phyloP scores from a whole-genome alignment of 2,888 invertebrate species.

The Mythimna vitellina region DNA sequence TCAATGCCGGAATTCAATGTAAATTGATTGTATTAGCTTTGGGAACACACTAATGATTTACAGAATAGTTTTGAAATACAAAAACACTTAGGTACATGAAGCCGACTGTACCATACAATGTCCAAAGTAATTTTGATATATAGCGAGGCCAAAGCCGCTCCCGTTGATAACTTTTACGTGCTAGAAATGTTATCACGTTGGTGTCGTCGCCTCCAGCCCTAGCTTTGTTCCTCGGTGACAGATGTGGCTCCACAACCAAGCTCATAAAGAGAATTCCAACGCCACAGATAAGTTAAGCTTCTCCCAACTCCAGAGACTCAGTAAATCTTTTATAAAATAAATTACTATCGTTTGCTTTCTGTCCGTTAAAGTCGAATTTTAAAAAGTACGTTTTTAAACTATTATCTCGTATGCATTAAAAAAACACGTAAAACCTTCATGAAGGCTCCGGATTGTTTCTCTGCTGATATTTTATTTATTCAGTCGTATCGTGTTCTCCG shows the following conservation, averaged over 20 bases:
- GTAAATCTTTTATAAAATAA: constrained; percentile 63
- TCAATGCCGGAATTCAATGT: constrained; percentile 33
- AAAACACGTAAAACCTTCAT: constrained; percentile 59
- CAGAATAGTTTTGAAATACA: neutral
- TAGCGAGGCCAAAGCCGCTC: constrained; percentile 60
- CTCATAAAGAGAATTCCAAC: constrained; percentile 68
- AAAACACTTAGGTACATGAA: constrained; percentile 11
- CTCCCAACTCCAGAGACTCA: constrained; percentile 44
- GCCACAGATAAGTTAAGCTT: constrained; percentile 54
- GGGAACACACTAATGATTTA: neutral
- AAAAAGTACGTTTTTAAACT: constrained; percentile 60
- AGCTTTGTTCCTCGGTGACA: constrained; percentile 79
- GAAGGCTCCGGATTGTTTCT: constrained; percentile 71
- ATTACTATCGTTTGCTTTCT: constrained; percentile 59
- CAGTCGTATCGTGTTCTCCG: constrained; percentile 73
- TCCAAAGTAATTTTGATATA: constrained; percentile 67
- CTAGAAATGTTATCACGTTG: constrained; percentile 77
- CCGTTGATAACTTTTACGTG: constrained; percentile 76
- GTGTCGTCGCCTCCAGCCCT: constrained; percentile 66
- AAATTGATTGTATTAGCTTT: constrained; percentile 28
- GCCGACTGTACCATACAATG: constrained; percentile 41
- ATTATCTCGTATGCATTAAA: constrained; percentile 51
- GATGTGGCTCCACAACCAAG: constrained; percentile 71
- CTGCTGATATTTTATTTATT: constrained; percentile 80
- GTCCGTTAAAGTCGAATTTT: constrained; percentile 48